Conservation (phyloP, 1,140 invertebrate genomes). For the Scaptodrosophila lebanonensis region DNA sequence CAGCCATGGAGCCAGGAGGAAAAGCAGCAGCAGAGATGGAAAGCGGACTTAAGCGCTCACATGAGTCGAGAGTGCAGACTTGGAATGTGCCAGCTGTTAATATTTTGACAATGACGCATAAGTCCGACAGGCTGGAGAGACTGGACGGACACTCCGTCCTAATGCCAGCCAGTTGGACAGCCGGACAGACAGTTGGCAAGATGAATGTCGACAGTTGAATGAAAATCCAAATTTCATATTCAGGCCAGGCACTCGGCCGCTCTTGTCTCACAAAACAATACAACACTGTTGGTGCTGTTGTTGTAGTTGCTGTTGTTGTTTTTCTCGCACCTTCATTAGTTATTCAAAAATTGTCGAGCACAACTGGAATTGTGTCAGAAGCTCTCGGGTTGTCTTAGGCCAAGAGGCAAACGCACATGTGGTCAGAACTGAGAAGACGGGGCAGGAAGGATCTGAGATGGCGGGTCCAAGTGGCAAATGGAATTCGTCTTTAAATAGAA, state of each 20-base stretch:
- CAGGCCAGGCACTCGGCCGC: constrained; percentile 49
- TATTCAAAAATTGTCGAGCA: constrained; percentile 67
- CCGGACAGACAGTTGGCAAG: constrained; percentile 55
- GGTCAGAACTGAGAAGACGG: constrained; percentile 9
- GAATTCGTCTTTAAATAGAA: constrained; percentile 20
- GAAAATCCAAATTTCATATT: constrained; percentile 70
- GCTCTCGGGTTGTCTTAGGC: constrained; percentile 40
- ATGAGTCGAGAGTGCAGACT: constrained; percentile 17
- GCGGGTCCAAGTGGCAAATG: constrained; percentile 9
- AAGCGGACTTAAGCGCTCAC: constrained; percentile 47
- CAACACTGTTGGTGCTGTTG: constrained; percentile 35
- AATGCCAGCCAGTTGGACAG: constrained; percentile 48
- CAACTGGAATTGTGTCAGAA: constrained; percentile 62
- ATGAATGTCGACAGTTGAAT: constrained; percentile 70
- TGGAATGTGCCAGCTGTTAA: constrained; percentile 69
- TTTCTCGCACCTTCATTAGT: constrained; percentile 68
- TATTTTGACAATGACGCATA: constrained; percentile 74
- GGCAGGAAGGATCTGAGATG: constrained; percentile 14
- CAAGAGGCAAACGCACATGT: constrained; percentile 40
- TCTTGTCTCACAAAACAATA: constrained; percentile 16
- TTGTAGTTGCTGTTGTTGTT: constrained; percentile 25
- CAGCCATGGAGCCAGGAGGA: constrained; percentile 29
- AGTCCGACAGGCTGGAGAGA: constrained; percentile 38
- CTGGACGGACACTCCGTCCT: constrained; percentile 30
- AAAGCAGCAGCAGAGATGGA: neutral